A percentile compares a stretch with the other conserved stretches of the same genome.
Conservation (phyloP, 2,113 vertebrate species). For the Tonatia bakeri region DNA sequence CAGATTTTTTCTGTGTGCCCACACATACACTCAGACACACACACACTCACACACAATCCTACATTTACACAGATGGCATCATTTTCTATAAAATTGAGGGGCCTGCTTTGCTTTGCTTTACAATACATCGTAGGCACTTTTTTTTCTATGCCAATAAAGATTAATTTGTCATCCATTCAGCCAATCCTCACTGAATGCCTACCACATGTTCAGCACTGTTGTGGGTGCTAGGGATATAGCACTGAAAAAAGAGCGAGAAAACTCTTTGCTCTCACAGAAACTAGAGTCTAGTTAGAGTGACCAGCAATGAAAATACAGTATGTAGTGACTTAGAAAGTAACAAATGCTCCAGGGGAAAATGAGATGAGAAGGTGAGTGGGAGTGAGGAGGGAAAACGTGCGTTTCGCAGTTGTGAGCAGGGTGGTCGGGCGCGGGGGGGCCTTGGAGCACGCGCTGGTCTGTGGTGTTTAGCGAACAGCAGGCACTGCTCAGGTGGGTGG, state of each 20-base stretch:
- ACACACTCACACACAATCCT: background rate
- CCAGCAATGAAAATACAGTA: background rate
- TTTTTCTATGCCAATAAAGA: background rate
- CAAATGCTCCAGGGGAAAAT: background rate
- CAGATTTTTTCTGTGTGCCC: background rate
- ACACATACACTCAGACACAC: background rate
- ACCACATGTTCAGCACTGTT: background rate
- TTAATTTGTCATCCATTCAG: background rate
- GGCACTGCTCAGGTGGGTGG: rapidly evolving
- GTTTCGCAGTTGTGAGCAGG: background rate
- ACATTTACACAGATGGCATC: background rate
- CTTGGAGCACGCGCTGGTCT: no score
- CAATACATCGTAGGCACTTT: background rate
- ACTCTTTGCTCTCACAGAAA: background rate
- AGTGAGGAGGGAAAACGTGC: no score
- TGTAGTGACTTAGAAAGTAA: background rate
- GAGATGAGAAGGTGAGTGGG: background rate
- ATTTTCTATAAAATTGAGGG: background rate
- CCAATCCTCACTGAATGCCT: background rate
- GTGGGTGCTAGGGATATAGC: background rate
- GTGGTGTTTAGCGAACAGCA: background rate
- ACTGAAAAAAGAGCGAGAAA: background rate
- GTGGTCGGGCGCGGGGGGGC: background rate
- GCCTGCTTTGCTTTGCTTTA: background rate
- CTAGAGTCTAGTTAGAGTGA: background rate